These are phyloP conservation scores for Phoxinus dragarum DNA, from an alignment of 2,797 vertebrate species.

Conservation along the genomic window DNA sequence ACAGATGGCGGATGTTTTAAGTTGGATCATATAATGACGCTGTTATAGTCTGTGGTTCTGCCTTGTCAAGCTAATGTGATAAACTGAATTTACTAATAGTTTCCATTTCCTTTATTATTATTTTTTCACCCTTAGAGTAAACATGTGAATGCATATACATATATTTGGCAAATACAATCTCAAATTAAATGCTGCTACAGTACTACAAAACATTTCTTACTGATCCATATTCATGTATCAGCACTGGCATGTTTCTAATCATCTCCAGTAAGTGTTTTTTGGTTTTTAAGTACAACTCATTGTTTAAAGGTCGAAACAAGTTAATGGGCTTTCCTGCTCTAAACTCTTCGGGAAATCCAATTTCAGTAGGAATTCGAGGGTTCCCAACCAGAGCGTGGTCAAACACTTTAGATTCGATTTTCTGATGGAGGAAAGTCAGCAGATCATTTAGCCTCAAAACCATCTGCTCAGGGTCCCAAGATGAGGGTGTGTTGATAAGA, in stretches of 20 bases:
- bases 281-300: conserved; percentile 78
- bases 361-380: conserved; percentile 67
- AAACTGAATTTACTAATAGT: background rate
- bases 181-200: too few relatives aligned
- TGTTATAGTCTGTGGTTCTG: background rate
- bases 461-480: conserved; percentile 79
- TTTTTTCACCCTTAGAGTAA: background rate
- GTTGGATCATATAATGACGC: background rate
- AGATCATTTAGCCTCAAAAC: conserved; percentile 80
- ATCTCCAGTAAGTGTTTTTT: conserved; percentile 86
- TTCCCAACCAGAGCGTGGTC: conserved; percentile 88
- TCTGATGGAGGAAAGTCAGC: conserved; percentile 81
- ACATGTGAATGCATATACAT: background rate
- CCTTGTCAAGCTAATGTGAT: background rate
- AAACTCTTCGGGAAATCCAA: conserved; percentile 79
- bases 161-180: background rate
- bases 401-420: conserved; percentile 83
- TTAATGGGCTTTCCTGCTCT: conserved; percentile 82
- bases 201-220: background rate
- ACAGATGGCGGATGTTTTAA: background rate
- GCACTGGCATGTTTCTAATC: conserved; percentile 82
- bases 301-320: conserved; percentile 84
- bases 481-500: conserved; percentile 66
- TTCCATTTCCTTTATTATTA: background rate
- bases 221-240: conserved; percentile 82